Conservation (phyloP, 2,113 vertebrate species). For the Cyprinodon variegatus region DNA sequence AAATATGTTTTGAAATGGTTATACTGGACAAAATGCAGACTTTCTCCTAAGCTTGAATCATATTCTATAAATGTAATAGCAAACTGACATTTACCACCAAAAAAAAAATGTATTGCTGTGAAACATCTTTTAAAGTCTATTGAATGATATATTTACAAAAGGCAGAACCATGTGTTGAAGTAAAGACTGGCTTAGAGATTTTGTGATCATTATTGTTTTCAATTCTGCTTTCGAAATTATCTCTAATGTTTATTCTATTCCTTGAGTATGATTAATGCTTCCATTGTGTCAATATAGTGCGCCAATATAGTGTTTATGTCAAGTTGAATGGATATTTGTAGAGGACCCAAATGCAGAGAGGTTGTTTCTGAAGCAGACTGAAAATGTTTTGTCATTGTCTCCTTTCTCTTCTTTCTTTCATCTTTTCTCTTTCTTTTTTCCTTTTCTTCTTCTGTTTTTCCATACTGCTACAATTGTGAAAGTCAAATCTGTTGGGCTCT, state of each 20-base stretch:
- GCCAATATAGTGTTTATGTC: too few species aligned
- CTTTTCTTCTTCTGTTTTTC: too few species aligned
- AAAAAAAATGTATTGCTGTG: neutral
- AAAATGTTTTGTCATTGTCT: too few species aligned
- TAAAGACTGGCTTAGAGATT: neutral
- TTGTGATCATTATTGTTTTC: neutral
- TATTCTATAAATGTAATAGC: neutral
- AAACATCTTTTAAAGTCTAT: neutral
- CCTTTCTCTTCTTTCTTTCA: too few species aligned
- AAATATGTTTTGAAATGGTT: neutral
- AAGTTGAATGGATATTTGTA: too few species aligned
- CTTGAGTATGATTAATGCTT: neutral
- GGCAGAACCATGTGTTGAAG: neutral
- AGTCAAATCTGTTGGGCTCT: too few species aligned
- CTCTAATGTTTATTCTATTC: neutral
- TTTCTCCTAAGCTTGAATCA: neutral
- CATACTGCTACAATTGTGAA: too few species aligned
- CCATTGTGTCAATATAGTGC: too few species aligned
- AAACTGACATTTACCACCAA: neutral
- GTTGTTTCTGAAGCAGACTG: too few species aligned
- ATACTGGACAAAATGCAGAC: neutral
- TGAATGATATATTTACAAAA: neutral
- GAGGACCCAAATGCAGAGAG: too few species aligned
- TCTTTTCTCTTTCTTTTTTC: too few species aligned
- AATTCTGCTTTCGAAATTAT: too few species aligned